Base-by-base conservation (phyloP, 1,140 invertebrate genomes). In the Sinonovacula constricta region DNA sequence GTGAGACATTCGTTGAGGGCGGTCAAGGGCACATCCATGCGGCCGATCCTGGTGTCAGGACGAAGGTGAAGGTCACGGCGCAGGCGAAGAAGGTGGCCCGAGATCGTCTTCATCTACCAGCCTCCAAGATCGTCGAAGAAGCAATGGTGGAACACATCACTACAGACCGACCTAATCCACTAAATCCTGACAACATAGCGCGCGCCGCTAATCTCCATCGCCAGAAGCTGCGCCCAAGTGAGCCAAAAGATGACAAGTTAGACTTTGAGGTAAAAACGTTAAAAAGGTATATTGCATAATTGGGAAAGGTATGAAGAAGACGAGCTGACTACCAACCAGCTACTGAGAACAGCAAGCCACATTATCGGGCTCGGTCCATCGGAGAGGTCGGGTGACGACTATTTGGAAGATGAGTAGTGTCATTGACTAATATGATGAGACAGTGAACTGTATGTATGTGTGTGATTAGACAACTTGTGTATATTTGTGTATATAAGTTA, bases 241-340 rank as follows among this genome's bases (percentile, higher is more conserved):
- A 68, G 3, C 66, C 66, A 2, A 34, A 45, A 7, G 51, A 53
- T 12, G n/a, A n/a, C n/a, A n/a, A n/a, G n/a, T 36, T 36, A 7
- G 31, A 65, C 24, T 59, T 59, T 26, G 57, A 59, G 14, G 57
- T 59, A 59, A n/a, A n/a, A n/a, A n/a, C n/a, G n/a, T n/a, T n/a
- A n/a, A n/a, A n/a, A n/a, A n/a, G n/a, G n/a, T n/a, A n/a, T n/a
- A n/a, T n/a, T n/a, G n/a, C n/a, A n/a, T n/a, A n/a, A n/a, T n/a
- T n/a, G n/a, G n/a, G n/a, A n/a, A n/a, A n/a, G n/a, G n/a, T n/a
- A n/a, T n/a, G n/a, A n/a, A n/a, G n/a, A n/a, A n/a, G n/a, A n/a
- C n/a, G n/a, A n/a, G n/a, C n/a, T n/a, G n/a, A n/a, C n/a, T n/a
- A n/a, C n/a, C n/a, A n/a, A n/a, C n/a, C n/a, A n/a, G n/a, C n/a